Evolutionary conservation across 2,797 vertebrate species (phyloP).

Genomic region (Trematomus bernacchii): DNA sequence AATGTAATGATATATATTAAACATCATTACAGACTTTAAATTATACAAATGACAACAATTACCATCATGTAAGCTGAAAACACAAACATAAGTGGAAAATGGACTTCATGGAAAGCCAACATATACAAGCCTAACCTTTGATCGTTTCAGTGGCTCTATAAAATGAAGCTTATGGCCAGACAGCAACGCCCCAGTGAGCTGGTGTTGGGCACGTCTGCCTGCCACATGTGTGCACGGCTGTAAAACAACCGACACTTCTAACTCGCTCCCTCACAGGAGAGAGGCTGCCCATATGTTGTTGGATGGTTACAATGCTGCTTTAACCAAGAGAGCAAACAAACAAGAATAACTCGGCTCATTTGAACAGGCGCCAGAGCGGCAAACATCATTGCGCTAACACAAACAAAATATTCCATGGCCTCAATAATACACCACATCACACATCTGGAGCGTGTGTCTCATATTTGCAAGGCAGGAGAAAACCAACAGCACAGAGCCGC

Average conservation of each 20-base stretch:
- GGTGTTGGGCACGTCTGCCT: slow-evolving; percentile 65
- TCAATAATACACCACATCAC: slow-evolving; percentile 62
- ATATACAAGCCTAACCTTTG: slow-evolving; percentile 54
- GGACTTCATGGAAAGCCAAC: slow-evolving; percentile 25
- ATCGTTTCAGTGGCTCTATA: slow-evolving; percentile 69
- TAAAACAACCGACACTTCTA: slow-evolving; percentile 58
- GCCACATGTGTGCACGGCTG: slow-evolving; percentile 74
- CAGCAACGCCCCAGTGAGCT: slow-evolving; percentile 53
- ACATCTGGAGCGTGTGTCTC: slow-evolving; percentile 64
- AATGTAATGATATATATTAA: not conserved
- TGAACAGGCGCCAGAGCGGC: slow-evolving; percentile 56
- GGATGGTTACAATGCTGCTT: slow-evolving; percentile 56
- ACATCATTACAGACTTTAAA: not conserved
- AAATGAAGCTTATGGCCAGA: slow-evolving; percentile 57
- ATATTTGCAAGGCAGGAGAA: slow-evolving; percentile 49
- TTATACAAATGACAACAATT: not conserved
- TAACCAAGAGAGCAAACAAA: slow-evolving; percentile 64
- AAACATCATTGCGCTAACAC: slow-evolving; percentile 57
- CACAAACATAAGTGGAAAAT: slow-evolving; percentile 27
- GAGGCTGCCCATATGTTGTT: slow-evolving; percentile 48
- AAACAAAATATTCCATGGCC: slow-evolving; percentile 59
- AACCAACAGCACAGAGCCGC: slow-evolving; percentile 54
- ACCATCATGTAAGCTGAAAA: not conserved
- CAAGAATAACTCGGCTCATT: slow-evolving; percentile 62
- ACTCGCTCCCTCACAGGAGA: slow-evolving; percentile 34